A percentile compares a stretch with the other conserved stretches of the same genome.
Evolutionary conservation across 2,113 vertebrate species (phyloP).

Genomic region (Oreocharis arfaki): DNA sequence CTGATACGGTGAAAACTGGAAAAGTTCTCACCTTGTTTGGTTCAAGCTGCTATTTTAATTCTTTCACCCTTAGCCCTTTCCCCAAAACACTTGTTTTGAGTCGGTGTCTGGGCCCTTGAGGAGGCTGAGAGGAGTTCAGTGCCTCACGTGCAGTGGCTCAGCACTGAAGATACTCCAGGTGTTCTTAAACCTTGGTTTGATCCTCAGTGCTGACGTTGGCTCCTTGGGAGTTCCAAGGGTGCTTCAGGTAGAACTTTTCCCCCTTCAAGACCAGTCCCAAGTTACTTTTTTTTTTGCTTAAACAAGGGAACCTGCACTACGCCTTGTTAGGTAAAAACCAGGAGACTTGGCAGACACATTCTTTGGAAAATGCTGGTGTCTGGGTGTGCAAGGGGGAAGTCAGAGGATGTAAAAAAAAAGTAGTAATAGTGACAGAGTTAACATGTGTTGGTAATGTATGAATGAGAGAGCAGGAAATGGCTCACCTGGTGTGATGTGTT

Average conservation of each 20-base stretch:
- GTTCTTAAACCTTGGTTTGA: background rate
- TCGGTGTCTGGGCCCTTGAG: background rate
- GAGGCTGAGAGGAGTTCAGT: background rate
- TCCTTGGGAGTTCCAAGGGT: background rate
- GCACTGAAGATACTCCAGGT: fast-evolving
- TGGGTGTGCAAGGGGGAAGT: background rate
- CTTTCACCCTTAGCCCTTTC: background rate
- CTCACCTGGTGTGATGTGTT: background rate
- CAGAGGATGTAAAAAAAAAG: background rate
- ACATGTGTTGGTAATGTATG: background rate
- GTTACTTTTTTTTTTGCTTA: background rate
- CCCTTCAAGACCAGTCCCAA: background rate
- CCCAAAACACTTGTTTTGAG: background rate
- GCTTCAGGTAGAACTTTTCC: background rate
- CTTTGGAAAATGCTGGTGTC: background rate
- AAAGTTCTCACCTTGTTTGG: background rate
- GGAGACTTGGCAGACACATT: background rate
- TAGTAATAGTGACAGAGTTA: background rate
- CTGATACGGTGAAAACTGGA: fast-evolving
- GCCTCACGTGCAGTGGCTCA: background rate
- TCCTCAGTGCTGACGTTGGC: fast-evolving
- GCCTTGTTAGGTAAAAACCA: background rate
- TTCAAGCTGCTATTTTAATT: background rate
- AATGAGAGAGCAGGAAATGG: background rate
- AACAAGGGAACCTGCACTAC: background rate